Evolutionary conservation across 2,888 invertebrate species (phyloP), one percentile per base, ranked within the genome.

Genomic region (Odontomyia ornata): DNA sequence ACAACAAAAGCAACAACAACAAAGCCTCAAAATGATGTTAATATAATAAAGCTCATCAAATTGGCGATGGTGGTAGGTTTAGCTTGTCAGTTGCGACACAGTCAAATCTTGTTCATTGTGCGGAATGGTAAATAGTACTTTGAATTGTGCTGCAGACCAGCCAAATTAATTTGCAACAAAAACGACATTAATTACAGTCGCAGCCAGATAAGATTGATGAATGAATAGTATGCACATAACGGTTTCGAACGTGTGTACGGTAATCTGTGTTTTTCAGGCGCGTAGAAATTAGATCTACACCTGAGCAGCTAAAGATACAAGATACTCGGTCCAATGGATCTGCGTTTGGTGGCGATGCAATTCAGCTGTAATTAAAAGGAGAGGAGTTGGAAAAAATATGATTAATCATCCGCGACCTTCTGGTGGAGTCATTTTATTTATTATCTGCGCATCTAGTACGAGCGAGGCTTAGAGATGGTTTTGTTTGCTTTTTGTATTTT

Each of bases 131-230:
- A 28, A 30, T 30, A 28, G 23, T 13, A 25, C 67, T 43, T 43
- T 67, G 71, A 46, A 71, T 71, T 71, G 27, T 71, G 13, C n/a
- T n/a, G n/a, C 71, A 25, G 47, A n/a, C 47, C 71, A 71, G 47
- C 27, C n/a, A 71, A 71, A 71, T 71, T 71, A 71, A 71, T 71
- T 71, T 25, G 71, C 71, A 71, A 52, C 71, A 47, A 47, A 71
- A 71, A 52, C 47, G 71, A 71, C 71, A 47, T 71, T 52, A 71
- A 71, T 71, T 47, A 71, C 25, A 21, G 46, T 47, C 71, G 52
- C 13, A 47, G 47, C 52, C 5, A 52, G 64, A n/a, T 23, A 23
- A 52, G 27, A 52, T 47, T 71, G 71, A 52, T 47, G 71, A 71
- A 46, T 71, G 47, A 71, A 67, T 60, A 18, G 52, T 52, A 52